phyloP scores from a whole-genome alignment of 2,113 vertebrate genomes.

The Oxyura jamaicensis region DNA sequence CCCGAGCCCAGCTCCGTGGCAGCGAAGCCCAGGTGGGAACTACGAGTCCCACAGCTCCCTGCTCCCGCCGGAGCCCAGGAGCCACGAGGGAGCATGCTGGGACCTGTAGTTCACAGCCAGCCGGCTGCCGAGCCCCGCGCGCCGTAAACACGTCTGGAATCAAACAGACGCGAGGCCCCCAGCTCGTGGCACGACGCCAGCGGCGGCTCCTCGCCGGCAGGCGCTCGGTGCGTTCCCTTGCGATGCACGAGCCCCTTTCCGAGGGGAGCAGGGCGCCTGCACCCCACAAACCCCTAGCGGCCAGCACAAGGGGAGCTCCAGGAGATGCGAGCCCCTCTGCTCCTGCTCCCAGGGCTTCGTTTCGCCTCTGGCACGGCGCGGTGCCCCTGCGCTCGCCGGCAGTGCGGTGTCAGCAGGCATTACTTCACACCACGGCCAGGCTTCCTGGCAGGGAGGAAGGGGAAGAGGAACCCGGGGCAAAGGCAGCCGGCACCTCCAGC shows the following conservation, averaged over 20 bases:
- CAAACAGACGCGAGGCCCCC: background rate
- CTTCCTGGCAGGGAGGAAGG: conserved; percentile 50
- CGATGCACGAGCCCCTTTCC: background rate
- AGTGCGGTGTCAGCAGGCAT: conserved; percentile 63
- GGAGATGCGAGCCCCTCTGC: background rate
- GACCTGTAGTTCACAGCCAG: conserved; percentile 49
- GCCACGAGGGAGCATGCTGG: conserved; percentile 3
- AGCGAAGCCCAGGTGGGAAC: background rate
- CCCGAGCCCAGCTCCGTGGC: background rate
- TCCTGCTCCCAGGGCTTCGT: background rate
- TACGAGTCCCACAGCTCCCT: rapidly evolving
- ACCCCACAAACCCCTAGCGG: rapidly evolving
- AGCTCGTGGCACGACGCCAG: background rate
- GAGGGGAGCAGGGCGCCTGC: background rate
- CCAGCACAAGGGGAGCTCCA: background rate
- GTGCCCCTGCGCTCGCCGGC: background rate
- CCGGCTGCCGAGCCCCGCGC: conserved; percentile 13
- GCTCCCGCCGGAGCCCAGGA: rapidly evolving
- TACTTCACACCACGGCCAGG: conserved; percentile 56
- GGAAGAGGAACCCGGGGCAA: conserved; percentile 45
- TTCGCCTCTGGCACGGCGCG: background rate
- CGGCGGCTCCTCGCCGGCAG: background rate
- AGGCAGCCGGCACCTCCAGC: conserved; percentile 18
- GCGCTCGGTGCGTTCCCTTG: background rate
- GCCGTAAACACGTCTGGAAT: background rate